A percentile compares a stretch with the other conserved stretches of the same genome.
Evolutionary conservation across 2,797 vertebrate genomes (phyloP).

Genomic region (Lutra lutra): DNA sequence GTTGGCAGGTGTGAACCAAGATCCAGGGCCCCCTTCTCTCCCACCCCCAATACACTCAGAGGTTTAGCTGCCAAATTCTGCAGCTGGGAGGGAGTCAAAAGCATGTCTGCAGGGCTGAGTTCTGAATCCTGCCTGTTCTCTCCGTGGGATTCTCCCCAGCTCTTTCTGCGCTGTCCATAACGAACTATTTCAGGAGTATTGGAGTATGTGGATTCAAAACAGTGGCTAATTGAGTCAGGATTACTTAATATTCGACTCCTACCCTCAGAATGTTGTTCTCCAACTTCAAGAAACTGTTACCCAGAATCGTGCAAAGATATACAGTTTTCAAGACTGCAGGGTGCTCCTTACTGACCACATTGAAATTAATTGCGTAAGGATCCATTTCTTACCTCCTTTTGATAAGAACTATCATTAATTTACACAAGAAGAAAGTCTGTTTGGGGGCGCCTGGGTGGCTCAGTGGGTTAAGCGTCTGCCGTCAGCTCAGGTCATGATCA

Average conservation of each 20-base stretch:
- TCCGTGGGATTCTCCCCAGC: accelerated
- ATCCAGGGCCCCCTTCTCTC: not conserved
- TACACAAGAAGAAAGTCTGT: not conserved
- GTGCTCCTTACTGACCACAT: not conserved
- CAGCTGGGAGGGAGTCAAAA: not conserved
- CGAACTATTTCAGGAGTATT: not conserved
- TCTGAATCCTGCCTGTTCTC: not conserved
- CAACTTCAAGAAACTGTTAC: not conserved
- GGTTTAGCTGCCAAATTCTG: not conserved
- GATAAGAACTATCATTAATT: not conserved
- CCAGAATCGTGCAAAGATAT: not conserved
- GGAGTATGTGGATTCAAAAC: not conserved
- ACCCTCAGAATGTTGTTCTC: not conserved
- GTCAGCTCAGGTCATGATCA: not conserved
- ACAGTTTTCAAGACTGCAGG: not conserved
- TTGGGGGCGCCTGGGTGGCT: not conserved
- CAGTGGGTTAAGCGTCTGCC: not conserved
- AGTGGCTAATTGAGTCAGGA: not conserved
- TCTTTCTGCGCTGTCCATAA: not conserved
- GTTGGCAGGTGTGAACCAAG: not conserved
- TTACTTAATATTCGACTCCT: not conserved
- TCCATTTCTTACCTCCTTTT: not conserved
- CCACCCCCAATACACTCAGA: not conserved
- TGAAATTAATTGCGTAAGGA: not conserved
- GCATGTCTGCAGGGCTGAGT: not conserved